Conservation (phyloP, 2,888 invertebrate species). For the Mimachlamys varia region DNA sequence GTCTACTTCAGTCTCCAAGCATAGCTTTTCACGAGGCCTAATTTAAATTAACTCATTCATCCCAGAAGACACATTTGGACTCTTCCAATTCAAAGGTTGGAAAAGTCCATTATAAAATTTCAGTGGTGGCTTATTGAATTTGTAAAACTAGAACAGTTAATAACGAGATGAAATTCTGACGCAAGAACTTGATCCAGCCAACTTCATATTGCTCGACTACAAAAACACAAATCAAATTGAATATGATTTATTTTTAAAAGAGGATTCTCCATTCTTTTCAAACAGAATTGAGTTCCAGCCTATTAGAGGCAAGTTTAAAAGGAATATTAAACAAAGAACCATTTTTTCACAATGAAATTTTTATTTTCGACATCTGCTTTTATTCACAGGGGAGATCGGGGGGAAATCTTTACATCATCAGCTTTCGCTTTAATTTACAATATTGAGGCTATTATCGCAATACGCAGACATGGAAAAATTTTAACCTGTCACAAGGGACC, state of each 20-base stretch:
- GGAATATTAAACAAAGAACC: neutral
- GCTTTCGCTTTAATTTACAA: constrained; percentile 4
- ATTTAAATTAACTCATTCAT: too few species aligned
- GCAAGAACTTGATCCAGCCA: neutral
- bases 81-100: too few species aligned
- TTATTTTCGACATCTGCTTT: neutral
- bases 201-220: neutral
- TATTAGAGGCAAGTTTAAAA: neutral
- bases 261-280: neutral
- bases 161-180: too few species aligned
- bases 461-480: neutral
- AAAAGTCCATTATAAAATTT: too few species aligned
- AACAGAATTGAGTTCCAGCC: neutral
- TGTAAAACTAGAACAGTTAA: too few species aligned
- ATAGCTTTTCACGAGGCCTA: too few species aligned
- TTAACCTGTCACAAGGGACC: neutral
- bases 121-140: too few species aligned
- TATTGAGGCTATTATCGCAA: neutral
- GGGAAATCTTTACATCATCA: constrained; percentile 17
- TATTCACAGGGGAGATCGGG: neutral
- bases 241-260: neutral
- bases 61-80: too few species aligned
- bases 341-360: neutral
- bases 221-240: neutral
- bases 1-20: too few species aligned